Percentiles rank a stretch among this genome's conserved stretches.
Evolutionary conservation across 2,113 vertebrate species (phyloP).

Genomic region (Laticauda colubrina): DNA sequence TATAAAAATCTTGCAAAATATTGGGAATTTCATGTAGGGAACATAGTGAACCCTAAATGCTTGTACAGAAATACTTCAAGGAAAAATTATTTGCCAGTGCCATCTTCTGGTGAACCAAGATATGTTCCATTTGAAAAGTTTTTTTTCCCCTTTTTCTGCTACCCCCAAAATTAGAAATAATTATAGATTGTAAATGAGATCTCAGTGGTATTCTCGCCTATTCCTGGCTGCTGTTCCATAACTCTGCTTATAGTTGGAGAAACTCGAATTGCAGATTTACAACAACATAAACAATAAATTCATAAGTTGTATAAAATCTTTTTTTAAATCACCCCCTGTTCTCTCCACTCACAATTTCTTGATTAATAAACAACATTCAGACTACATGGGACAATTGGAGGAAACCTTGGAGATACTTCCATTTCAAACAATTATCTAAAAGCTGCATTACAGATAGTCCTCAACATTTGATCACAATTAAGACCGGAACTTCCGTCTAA

Average conservation of each 20-base stretch:
- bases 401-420: neutral
- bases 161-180: neutral
- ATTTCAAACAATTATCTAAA: neutral
- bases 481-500: neutral
- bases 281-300: neutral
- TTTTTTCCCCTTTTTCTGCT: neutral
- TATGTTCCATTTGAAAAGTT: neutral
- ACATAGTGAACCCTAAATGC: neutral
- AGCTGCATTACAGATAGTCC: neutral
- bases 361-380: neutral
- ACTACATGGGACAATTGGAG: neutral
- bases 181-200: neutral
- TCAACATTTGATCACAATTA: neutral
- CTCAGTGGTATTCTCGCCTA: neutral
- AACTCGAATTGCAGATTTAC: neutral
- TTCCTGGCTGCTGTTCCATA: neutral
- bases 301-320: neutral
- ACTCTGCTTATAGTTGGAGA: neutral
- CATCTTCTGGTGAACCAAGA: slow-evolving; percentile 28
- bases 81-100: slow-evolving; percentile 19
- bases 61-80: neutral
- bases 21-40: neutral
- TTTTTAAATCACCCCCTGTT: neutral
- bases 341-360: neutral
- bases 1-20: neutral